Evolutionary conservation across 2,888 invertebrate genomes (phyloP), one percentile per base, ranked within the genome.

Genomic region (Ormyrus labotus): DNA sequence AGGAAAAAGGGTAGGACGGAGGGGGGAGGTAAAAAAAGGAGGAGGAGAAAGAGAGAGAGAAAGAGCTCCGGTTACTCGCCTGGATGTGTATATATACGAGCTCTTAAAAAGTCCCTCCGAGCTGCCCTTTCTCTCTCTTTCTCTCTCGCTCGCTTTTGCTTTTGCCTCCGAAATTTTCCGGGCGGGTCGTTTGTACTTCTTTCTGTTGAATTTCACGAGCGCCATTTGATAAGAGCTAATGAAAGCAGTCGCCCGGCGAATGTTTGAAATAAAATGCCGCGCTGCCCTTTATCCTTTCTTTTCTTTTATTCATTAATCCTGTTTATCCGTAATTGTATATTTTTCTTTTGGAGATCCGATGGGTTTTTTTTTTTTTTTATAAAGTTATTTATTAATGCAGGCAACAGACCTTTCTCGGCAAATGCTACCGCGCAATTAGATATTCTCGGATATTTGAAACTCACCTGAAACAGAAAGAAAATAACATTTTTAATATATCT

Each of bases 171-270:
- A 50, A 78, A 67, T 78, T 78, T 72, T 78, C 55, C 78, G 65
- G 55, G 53, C 48, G 61, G 48, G n/a, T 73, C 78, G 68, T 75
- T 71, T 67, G 53, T 80, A 69, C 70, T 60, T 57, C 64, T 69
- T 10, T 69, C 47, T 61, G 65, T 63, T 71, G 68, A 71, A 72
- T 80, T 67, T 80, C 47, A 71, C 60, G 69, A 61, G 74, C 64
- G 61, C 58, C 74, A 69, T 74, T 73, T 79, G 79, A 74, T 79
- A 79, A 79, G 68, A 63, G 53, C 77, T 69, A 68, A 73, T 81
- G 73, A 81, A 77, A 71, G 71, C 74, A 63, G 70, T 68, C 50
- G 63, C 11, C n/a, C 45, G 19, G 6, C 51, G 60, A 55, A 51
- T 71, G 64, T 63, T 64, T 70, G 6, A 50, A 64, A 64, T 70